Evolutionary conservation across 2,797 vertebrate genomes (phyloP).

Genomic region (Hyperoplus immaculatus): DNA sequence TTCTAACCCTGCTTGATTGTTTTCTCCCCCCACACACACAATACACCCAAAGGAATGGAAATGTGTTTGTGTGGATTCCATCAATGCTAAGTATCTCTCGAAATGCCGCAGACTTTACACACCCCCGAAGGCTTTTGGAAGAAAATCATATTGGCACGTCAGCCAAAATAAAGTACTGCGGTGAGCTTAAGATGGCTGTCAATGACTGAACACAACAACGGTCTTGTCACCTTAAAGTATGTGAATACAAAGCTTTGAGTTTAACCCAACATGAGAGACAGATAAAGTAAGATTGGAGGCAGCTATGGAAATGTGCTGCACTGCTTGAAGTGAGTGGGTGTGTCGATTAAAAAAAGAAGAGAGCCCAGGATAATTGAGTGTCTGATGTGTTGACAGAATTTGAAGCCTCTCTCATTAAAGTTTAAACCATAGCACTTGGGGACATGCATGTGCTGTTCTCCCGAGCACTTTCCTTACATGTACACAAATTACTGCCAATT

Average conservation of each 20-base stretch:
- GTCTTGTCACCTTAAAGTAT: constrained; percentile 30
- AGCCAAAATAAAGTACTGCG: constrained; percentile 20
- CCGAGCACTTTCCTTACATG: constrained; percentile 32
- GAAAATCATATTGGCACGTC: constrained; percentile 49
- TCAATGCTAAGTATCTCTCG: constrained; percentile 56
- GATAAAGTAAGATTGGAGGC: constrained; percentile 26
- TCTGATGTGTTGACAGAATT: constrained; percentile 50
- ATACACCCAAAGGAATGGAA: constrained; percentile 55
- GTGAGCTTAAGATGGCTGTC: constrained; percentile 28
- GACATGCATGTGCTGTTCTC: constrained; percentile 35
- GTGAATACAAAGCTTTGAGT: constrained; percentile 47
- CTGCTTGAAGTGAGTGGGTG: constrained; percentile 64
- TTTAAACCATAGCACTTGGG: constrained; percentile 7
- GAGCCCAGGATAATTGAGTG: constrained; percentile 47
- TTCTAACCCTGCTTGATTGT: constrained; percentile 73
- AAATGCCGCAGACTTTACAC: constrained; percentile 48
- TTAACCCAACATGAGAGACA: constrained; percentile 31
- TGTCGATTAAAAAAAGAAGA: constrained; percentile 63
- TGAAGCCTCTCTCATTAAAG: constrained; percentile 59
- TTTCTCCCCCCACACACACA: constrained; percentile 58
- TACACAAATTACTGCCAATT: constrained; percentile 42
- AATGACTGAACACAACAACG: constrained; percentile 26
- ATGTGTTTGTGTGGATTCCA: constrained; percentile 44
- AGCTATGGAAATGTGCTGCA: constrained; percentile 44
- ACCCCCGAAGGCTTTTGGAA: constrained; percentile 37